These are phyloP conservation scores for Tachycineta bicolor DNA, from an alignment of 2,113 vertebrate genomes.

Conservation along the genomic window DNA sequence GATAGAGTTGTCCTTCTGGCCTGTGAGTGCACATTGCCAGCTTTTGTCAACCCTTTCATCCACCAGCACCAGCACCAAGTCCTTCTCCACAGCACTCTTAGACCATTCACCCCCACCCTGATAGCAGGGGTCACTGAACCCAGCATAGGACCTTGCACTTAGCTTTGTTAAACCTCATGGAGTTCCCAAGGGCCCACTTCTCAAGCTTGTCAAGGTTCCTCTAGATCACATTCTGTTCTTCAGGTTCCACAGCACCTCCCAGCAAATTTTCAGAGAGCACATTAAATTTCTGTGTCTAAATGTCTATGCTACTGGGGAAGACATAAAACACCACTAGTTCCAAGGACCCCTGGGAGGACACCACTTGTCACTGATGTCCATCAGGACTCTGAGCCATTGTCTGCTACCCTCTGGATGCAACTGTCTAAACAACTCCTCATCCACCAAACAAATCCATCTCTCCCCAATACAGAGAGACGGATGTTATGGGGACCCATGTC, in stretches of 20 bases:
- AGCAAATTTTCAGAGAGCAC: not conserved
- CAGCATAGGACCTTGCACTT: not conserved
- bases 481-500: too few relatives aligned
- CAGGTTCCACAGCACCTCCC: not conserved
- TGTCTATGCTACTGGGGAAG: not conserved
- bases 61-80: not conserved
- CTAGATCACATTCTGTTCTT: not conserved
- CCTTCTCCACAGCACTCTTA: not conserved
- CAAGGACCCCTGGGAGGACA: not conserved
- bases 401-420: not conserved
- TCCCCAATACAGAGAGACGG: not conserved
- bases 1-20: not conserved
- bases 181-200: not conserved
- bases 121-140: not conserved
- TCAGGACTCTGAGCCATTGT: not conserved
- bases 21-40: not conserved
- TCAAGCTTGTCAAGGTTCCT: not conserved
- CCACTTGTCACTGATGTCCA: not conserved
- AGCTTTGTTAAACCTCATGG: not conserved
- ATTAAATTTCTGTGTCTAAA: not conserved
- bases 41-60: not conserved
- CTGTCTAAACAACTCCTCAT: not conserved
- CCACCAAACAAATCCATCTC: not conserved
- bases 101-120: not conserved
- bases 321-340: not conserved